phyloP scores from a whole-genome alignment of 2,888 invertebrate species.

The Clunio marinus region DNA sequence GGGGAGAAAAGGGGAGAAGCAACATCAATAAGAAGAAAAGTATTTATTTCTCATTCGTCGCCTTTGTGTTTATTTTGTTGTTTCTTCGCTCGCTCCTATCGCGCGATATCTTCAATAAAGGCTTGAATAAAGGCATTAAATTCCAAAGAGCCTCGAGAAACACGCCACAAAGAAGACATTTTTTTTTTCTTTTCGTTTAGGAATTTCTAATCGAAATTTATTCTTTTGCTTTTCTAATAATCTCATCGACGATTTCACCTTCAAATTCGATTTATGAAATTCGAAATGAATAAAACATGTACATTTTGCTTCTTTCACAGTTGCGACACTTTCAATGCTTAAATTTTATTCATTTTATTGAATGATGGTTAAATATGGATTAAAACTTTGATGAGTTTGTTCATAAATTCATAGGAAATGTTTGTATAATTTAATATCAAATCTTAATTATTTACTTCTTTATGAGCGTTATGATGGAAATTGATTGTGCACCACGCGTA shows the following conservation, averaged over 20 bases:
- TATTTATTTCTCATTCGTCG: constrained; percentile 5
- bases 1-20: too few relatives aligned
- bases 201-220: constrained; percentile 17
- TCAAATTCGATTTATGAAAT: constrained; percentile 10
- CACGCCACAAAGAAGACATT: neutral
- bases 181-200: neutral
- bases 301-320: neutral
- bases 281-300: constrained; percentile 14
- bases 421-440: neutral
- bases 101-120: constrained; percentile 4
- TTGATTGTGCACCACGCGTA: neutral
- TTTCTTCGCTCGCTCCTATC: neutral
- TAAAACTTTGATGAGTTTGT: too few relatives aligned
- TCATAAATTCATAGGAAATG: neutral
- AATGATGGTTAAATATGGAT: too few relatives aligned
- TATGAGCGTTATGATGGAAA: neutral
- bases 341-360: too few relatives aligned
- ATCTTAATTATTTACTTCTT: constrained; percentile 1
- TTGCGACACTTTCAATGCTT: constrained; percentile 12
- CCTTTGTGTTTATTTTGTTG: neutral
- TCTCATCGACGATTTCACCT: constrained; percentile 22
- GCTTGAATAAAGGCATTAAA: constrained; percentile 16
- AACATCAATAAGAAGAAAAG: too few relatives aligned
- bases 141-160: neutral
- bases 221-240: neutral